Percentiles rank a stretch among this genome's conserved stretches.
Conservation (phyloP, 1,140 invertebrate species). For the Temnothorax curvispinosus region DNA sequence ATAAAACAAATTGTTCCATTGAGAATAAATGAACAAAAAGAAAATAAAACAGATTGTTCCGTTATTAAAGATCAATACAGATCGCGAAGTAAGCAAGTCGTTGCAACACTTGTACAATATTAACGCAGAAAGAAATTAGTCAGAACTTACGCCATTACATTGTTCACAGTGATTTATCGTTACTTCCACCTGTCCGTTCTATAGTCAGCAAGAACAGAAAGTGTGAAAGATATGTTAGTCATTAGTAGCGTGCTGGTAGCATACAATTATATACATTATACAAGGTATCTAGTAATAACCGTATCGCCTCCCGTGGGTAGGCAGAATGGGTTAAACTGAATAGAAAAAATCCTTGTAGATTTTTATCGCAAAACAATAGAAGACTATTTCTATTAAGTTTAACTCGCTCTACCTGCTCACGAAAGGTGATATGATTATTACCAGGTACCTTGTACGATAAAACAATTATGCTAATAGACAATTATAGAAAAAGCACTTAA, state of each 20-base stretch:
- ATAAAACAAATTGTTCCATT: not conserved
- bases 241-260: not conserved
- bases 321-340: not conserved
- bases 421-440: not conserved
- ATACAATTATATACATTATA: not conserved
- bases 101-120: not conserved
- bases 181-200: slow-evolving; percentile 83
- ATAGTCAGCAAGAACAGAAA: slow-evolving; percentile 77
- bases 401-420: too few relatives aligned
- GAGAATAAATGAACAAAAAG: not conserved
- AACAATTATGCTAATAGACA: not conserved
- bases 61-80: not conserved
- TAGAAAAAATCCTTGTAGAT: not conserved
- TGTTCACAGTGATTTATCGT: slow-evolving; percentile 84
- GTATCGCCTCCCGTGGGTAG: not conserved
- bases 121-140: slow-evolving; percentile 19
- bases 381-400: not conserved
- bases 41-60: too few relatives aligned
- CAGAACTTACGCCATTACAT: slow-evolving; percentile 84
- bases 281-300: not conserved
- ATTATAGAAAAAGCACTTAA: not conserved
- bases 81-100: not conserved
- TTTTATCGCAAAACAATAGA: not conserved
- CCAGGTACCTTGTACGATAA: not conserved
- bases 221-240: not conserved